These are phyloP conservation scores for Eilema sororculum DNA, from an alignment of 2,888 invertebrate genomes.

Conservation along the genomic window DNA sequence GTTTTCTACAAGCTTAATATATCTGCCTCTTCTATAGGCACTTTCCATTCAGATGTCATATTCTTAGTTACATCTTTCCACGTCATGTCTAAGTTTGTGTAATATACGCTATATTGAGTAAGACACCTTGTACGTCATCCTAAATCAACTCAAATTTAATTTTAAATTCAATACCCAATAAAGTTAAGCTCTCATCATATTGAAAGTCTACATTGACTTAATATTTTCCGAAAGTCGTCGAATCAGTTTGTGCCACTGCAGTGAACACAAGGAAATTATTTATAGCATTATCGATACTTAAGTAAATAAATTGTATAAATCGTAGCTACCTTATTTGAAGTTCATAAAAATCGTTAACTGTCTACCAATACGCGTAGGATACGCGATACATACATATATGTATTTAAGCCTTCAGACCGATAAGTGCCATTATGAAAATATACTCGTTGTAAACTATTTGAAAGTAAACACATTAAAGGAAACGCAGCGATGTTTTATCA, in stretches of 20 bases:
- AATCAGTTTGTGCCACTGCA: not conserved
- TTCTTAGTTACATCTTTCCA: no score
- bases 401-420: constrained; percentile 44
- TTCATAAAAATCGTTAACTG: constrained; percentile 44
- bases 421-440: constrained; percentile 59
- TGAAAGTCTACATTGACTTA: not conserved
- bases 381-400: constrained; percentile 14
- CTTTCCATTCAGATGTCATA: no score
- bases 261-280: constrained; percentile 7
- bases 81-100: no score
- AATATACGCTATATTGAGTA: no score
- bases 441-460: constrained; percentile 59
- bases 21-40: no score
- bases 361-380: constrained; percentile 30
- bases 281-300: constrained; percentile 14
- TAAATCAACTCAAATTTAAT: not conserved
- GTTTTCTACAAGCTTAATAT: no score
- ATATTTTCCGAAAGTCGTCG: constrained; percentile 6
- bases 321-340: constrained; percentile 48
- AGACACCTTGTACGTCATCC: no score
- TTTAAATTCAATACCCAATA: not conserved
- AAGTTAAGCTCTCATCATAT: not conserved
- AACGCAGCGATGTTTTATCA: constrained; percentile 72
- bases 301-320: constrained; percentile 50
- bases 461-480: constrained; percentile 74